These are phyloP conservation scores for Trachelus stipa DNA, from an alignment of 2,888 invertebrate genomes.

Conservation along the genomic window DNA sequence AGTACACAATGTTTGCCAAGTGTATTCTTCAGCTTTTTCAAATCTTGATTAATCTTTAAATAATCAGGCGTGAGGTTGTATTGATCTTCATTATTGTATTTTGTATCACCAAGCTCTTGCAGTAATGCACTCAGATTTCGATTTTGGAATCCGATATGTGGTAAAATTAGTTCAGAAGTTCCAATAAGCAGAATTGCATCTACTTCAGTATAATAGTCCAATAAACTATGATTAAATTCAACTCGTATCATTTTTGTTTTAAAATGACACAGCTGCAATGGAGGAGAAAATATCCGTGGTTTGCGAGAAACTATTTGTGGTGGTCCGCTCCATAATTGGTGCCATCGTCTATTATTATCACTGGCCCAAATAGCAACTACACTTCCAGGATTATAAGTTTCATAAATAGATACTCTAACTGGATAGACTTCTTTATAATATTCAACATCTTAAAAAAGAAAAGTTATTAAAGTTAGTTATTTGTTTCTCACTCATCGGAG, in stretches of 20 bases:
- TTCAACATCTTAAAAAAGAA: constrained; percentile 70
- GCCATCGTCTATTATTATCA: constrained; percentile 72
- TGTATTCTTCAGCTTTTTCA: constrained; percentile 51
- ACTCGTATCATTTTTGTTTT: constrained; percentile 75
- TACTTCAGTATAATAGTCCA: constrained; percentile 88
- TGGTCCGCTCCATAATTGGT: constrained; percentile 80
- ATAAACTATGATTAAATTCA: constrained; percentile 85
- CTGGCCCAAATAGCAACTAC: constrained; percentile 84
- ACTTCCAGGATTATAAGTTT: constrained; percentile 89
- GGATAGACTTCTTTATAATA: constrained; percentile 78
- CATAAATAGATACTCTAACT: constrained; percentile 79
- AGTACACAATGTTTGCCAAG: constrained; percentile 56
- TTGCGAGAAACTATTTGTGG: constrained; percentile 73
- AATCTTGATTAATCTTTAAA: constrained; percentile 51
- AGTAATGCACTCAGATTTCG: constrained; percentile 54
- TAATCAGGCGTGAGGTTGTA: constrained; percentile 60
- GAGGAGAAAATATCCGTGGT: constrained; percentile 83
- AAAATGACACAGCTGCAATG: constrained; percentile 59
- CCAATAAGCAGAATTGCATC: constrained; percentile 88
- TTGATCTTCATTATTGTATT: constrained; percentile 45
- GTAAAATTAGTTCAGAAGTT: constrained; percentile 66
- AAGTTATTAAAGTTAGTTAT: constrained; percentile 32
- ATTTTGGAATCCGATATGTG: constrained; percentile 48
- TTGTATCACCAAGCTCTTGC: constrained; percentile 46
- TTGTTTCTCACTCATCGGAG: no score